phyloP scores from a whole-genome alignment of 2,113 vertebrate species.

The Platycercus adscitus region DNA sequence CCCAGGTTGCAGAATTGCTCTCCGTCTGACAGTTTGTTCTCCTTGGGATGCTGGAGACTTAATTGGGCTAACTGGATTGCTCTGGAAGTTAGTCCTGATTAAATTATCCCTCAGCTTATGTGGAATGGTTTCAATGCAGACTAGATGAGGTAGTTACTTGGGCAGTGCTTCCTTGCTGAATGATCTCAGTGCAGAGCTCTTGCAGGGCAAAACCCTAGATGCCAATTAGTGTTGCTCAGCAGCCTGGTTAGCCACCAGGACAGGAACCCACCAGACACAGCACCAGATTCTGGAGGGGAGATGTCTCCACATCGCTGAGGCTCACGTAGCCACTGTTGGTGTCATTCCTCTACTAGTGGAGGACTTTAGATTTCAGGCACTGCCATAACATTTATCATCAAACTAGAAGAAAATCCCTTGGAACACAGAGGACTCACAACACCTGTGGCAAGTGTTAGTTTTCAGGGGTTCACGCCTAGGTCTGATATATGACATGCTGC shows the following conservation, averaged over 20 bases:
- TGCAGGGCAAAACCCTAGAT: neutral
- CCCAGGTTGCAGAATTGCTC: neutral
- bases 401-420: neutral
- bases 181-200: neutral
- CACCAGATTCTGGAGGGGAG: neutral
- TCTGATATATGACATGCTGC: neutral
- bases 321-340: neutral
- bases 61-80: neutral
- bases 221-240: neutral
- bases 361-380: neutral
- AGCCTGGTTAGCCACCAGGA: neutral
- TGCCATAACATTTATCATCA: neutral
- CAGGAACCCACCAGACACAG: fast-evolving
- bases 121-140: neutral
- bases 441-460: neutral
- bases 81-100: neutral
- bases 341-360: neutral
- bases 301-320: neutral
- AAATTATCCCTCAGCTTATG: neutral
- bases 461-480: neutral
- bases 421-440: neutral
- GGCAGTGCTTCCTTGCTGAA: neutral
- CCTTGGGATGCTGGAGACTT: neutral
- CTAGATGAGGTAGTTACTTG: neutral
- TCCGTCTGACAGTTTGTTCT: neutral